Conservation (phyloP, 2,888 invertebrate species). For the Drosophila algonquin region DNA sequence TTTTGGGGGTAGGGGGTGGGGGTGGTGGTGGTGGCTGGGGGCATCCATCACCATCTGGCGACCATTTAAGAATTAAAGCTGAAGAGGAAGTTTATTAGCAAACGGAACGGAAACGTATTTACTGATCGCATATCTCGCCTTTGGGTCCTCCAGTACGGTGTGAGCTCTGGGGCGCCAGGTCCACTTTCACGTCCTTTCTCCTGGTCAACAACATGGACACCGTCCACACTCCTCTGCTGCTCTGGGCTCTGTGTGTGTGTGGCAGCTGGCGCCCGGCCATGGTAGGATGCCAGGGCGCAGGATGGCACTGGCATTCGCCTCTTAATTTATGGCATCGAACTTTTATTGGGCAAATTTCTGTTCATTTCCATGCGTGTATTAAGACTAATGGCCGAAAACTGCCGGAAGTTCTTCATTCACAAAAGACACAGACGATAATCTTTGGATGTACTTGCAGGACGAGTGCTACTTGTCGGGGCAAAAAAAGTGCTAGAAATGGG, state of each 20-base stretch:
- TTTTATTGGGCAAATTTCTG: conserved; percentile 84
- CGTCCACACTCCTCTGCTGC: conserved; percentile 12
- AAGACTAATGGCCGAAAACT: conserved; percentile 75
- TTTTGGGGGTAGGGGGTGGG: neutral
- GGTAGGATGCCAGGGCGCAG: conserved; percentile 41
- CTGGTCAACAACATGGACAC: conserved; percentile 16
- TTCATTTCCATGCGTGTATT: conserved; percentile 81
- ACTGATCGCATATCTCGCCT: conserved; percentile 76
- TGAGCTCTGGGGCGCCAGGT: neutral
- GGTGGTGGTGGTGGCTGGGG: neutral
- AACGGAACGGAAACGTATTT: conserved; percentile 81
- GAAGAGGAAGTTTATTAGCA: conserved; percentile 82
- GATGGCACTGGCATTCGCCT: conserved; percentile 28
- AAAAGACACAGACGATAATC: conserved; percentile 49
- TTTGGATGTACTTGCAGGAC: neutral
- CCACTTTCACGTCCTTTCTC: conserved; percentile 17
- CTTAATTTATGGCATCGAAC: conserved; percentile 83
- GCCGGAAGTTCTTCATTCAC: conserved; percentile 74
- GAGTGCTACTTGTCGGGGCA: neutral
- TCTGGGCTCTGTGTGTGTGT: conserved; percentile 4
- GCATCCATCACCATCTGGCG: conserved; percentile 46
- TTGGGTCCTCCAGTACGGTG: neutral
- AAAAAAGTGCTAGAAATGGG: neutral
- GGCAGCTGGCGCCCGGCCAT: conserved; percentile 40
- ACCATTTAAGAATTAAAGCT: conserved; percentile 53